phyloP scores from a whole-genome alignment of 2,113 vertebrate species.

The Macrotis lagotis region DNA sequence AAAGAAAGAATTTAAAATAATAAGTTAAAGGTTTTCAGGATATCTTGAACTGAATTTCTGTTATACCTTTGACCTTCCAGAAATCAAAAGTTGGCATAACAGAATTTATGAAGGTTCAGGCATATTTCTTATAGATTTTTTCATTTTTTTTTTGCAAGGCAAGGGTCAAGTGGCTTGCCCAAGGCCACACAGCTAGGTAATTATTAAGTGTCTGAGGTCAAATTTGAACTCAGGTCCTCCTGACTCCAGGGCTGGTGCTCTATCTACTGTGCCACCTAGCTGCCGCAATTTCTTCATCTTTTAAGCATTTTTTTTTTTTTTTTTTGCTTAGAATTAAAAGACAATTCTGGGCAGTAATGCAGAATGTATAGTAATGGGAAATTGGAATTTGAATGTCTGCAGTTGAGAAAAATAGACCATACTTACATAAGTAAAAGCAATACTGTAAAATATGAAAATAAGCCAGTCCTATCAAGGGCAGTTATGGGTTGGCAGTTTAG shows the following conservation, averaged over 20 bases:
- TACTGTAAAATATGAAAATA: background rate
- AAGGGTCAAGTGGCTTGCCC: too few species aligned
- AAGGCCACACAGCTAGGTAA: too few species aligned
- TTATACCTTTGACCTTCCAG: background rate
- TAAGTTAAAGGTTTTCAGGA: background rate
- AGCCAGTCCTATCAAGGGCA: background rate
- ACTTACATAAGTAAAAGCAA: background rate
- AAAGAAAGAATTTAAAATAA: background rate
- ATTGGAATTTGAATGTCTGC: constrained; percentile 30
- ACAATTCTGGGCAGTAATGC: background rate
- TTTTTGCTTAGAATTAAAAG: background rate
- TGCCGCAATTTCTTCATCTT: too few species aligned
- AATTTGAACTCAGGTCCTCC: too few species aligned
- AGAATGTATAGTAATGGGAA: background rate
- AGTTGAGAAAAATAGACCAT: constrained; percentile 4
- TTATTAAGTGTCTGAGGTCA: too few species aligned
- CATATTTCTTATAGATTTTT: background rate
- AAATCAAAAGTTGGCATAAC: background rate
- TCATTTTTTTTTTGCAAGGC: too few species aligned
- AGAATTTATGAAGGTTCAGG: background rate
- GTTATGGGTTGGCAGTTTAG: background rate
- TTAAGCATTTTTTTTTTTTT: background rate
- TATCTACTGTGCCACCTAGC: too few species aligned
- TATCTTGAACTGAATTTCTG: background rate
- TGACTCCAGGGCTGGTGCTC: too few species aligned